A percentile compares a stretch with the other conserved stretches of the same genome.
phyloP scores from a whole-genome alignment of 2,888 invertebrate genomes.

The Meganola albula region DNA sequence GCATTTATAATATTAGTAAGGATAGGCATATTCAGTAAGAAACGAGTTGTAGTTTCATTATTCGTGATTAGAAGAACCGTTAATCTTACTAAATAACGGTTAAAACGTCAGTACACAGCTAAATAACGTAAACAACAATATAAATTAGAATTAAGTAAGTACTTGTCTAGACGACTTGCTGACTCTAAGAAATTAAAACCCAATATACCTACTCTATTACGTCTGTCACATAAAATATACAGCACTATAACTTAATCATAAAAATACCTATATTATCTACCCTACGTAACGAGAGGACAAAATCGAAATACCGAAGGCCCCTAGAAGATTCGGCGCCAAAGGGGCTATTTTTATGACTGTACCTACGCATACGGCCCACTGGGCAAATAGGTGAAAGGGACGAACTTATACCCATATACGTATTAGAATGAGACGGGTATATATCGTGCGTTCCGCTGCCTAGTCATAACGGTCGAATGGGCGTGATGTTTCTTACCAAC shows the following conservation, averaged over 20 bases:
- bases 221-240: conserved; percentile 34
- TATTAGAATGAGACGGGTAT: conserved; percentile 64
- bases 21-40: too few species aligned
- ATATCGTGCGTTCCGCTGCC: conserved; percentile 68
- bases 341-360: conserved; percentile 78
- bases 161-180: neutral
- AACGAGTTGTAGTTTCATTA: too few species aligned
- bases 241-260: conserved; percentile 53
- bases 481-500: conserved; percentile 78
- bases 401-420: conserved; percentile 56
- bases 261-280: conserved; percentile 45
- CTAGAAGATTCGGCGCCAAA: conserved; percentile 74
- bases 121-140: neutral
- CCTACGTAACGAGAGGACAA: conserved; percentile 65
- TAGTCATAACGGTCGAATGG: conserved; percentile 78
- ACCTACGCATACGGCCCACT: conserved; percentile 73
- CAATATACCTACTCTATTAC: conserved; percentile 6
- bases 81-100: too few species aligned
- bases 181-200: conserved; percentile 7
- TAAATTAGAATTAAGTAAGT: neutral
- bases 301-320: conserved; percentile 68
- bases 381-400: conserved; percentile 69
- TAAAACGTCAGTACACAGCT: too few species aligned
- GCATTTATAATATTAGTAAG: too few species aligned
- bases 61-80: too few species aligned